Base-by-base conservation (phyloP, 2,113 vertebrate species). In the Pycnonotus jocosus region DNA sequence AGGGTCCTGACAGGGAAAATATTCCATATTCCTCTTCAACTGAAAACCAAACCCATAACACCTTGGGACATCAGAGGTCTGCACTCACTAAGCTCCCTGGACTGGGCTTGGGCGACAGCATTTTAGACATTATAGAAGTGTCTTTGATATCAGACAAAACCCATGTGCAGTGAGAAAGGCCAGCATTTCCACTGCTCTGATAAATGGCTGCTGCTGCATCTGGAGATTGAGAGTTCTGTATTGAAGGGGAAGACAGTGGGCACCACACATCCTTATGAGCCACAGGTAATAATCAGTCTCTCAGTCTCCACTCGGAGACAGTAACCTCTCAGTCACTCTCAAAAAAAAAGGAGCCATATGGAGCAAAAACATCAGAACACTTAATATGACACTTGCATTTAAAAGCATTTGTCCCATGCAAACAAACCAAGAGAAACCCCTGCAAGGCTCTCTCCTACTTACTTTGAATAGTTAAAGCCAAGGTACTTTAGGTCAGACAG, bases 231-330 rank as follows among this genome's bases (percentile, higher is more conserved):
- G 24, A 48, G 27, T 22, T 88, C 50, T 42, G 17, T 45, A 23
- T 0, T 9, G 27, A 86, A 81, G 30, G 12, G 25, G 44, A 90
- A 25, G 20, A 69, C 14, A 74, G 72, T 1, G 1, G 56, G 37
- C 1, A 0, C 14, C 20, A 31, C 54, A 38, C 1, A 2, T 11
- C 25, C 33, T 45, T 45, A 2, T 48, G 25, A 88, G 28, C 58
- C 50, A 48, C 20, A 37, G 37, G n/a, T 33, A 38, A 40, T 15
- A 35, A 9, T 57, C 38, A 37, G 25, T 16, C 38, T 68, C 56
- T 35, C 40, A 92, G 69, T 24, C 51, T 81, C 69, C 19, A n/a
- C 44, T 71, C 30, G 4, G 1, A 77, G 19, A 30, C 8, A 14
- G 15, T 8, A 53, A 86, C 27, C 16, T 71, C 61, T 65, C n/a